Evolutionary conservation across 2,797 vertebrate species (phyloP), one percentile per base, ranked within the genome.

Genomic region (Melanotaenia maccullochi): DNA sequence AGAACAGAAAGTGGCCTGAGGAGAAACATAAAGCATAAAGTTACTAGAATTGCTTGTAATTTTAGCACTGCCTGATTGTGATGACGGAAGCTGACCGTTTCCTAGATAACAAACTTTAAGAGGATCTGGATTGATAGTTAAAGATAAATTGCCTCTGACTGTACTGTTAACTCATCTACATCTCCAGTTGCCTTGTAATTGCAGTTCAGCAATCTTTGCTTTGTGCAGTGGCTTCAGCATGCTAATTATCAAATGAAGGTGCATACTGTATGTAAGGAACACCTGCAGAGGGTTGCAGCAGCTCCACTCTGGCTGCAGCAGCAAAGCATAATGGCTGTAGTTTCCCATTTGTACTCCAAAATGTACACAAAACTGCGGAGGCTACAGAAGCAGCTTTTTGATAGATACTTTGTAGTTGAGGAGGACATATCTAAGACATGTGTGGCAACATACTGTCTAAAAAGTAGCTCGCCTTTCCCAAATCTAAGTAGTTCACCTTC

Each of bases 211-310:
- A 42, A 18, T 16, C 54, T 30, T 20, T 55, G 36, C 36, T 20
- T 56, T 25, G 54, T 67, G 30, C 11, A 25, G 36, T 0, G 33
- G 36, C 49, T 66, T 30, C 35, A 56, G 64, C 64, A 4, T 65
- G 64, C 30, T 66, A 66, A 32, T 56, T 22, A 42, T 14, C 36
- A 42, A 28, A 66, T 32, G 52, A 58, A 24, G 65, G 54, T 32
- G 28, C 57, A 35, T n/a, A n/a, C n/a, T n/a, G n/a, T n/a, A 12
- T 38, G 57, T 47, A 57, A 58, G 42, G 38, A 33, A 6, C 5
- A 18, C 42, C 16, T 44, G 5, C 5, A 4, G 38, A 40, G 12
- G 12, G 12, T 13, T 40, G 38, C 38, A 20, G 40, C 40, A 42
- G 40, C 40, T 20, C 18, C 22, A 4, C 4, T 33, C 65, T 4